Conservation (phyloP, 2,113 vertebrate species). For the Tautogolabrus adspersus region DNA sequence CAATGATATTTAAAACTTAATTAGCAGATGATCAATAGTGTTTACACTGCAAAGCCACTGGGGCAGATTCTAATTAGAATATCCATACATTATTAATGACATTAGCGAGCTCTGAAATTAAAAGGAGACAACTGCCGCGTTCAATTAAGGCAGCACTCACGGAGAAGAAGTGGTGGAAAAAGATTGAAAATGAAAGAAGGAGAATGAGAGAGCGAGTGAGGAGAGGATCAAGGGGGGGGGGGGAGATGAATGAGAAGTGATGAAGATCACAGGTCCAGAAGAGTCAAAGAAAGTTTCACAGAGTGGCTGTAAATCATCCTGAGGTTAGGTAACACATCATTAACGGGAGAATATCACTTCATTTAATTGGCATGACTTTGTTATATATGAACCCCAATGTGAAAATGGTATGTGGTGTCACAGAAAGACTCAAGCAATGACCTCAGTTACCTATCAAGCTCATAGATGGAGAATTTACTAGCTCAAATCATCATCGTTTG, state of each 20-base stretch:
- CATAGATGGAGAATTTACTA: background rate
- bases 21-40: slow-evolving; percentile 86
- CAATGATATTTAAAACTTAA: slow-evolving; percentile 84
- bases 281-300: slow-evolving; percentile 20
- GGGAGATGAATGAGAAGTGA: slow-evolving; percentile 25
- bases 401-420: slow-evolving; percentile 26
- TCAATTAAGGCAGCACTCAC: slow-evolving; percentile 72
- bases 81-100: slow-evolving; percentile 87
- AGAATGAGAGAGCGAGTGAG: slow-evolving; percentile 10
- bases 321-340: slow-evolving; percentile 20
- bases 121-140: slow-evolving; percentile 81
- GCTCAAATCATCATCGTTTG: too few species aligned
- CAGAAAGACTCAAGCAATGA: slow-evolving; percentile 8
- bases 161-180: slow-evolving; percentile 40
- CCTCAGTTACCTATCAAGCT: background rate
- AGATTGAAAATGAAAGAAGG: slow-evolving; percentile 24
- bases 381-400: slow-evolving; percentile 17
- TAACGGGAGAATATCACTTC: slow-evolving; percentile 15
- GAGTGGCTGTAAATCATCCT: slow-evolving; percentile 21
- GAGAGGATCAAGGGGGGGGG: slow-evolving; percentile 31
- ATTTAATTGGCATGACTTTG: slow-evolving; percentile 33
- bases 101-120: slow-evolving; percentile 81
- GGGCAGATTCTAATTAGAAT: slow-evolving; percentile 85
- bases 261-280: slow-evolving; percentile 47
- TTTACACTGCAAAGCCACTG: slow-evolving; percentile 82